Percentiles rank a stretch among this genome's conserved stretches.
Conservation (phyloP, 2,797 vertebrate genomes). For the Numenius phaeopus region DNA sequence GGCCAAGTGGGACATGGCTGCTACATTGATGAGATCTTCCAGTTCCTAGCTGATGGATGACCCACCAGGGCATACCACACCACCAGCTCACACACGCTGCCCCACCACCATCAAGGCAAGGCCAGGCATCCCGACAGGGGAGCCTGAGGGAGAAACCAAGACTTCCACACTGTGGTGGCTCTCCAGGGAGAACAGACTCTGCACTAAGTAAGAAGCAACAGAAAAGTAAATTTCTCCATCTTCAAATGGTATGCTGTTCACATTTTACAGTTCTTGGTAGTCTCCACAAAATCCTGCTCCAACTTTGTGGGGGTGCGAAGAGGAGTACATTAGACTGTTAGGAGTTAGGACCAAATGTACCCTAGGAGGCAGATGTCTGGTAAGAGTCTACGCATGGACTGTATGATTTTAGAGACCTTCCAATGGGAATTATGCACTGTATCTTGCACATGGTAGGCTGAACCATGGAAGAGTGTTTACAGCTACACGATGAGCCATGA, state of each 20-base stretch:
- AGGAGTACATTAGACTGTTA: not conserved
- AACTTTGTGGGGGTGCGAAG: not conserved
- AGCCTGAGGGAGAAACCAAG: not conserved
- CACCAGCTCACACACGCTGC: fast-evolving
- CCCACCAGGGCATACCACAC: not conserved
- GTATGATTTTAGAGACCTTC: not conserved
- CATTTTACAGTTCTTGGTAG: not conserved
- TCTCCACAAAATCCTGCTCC: not conserved
- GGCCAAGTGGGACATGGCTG: not conserved
- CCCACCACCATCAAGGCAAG: not conserved
- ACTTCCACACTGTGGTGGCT: not conserved
- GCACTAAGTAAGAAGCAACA: not conserved
- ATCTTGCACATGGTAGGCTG: not conserved
- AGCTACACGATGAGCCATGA: not conserved
- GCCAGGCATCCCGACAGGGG: fast-evolving
- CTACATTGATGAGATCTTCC: not conserved
- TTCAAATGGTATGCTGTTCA: not conserved
- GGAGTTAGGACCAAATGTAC: fast-evolving
- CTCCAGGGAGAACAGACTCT: not conserved
- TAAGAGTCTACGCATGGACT: not conserved
- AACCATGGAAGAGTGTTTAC: not conserved
- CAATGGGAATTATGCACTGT: not conserved
- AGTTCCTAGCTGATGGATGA: not conserved
- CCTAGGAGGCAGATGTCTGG: not conserved
- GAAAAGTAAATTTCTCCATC: not conserved